These are phyloP conservation scores for Typhlichthys eigenmanni DNA, from an alignment of 2,797 vertebrate species.

Conservation along the genomic window DNA sequence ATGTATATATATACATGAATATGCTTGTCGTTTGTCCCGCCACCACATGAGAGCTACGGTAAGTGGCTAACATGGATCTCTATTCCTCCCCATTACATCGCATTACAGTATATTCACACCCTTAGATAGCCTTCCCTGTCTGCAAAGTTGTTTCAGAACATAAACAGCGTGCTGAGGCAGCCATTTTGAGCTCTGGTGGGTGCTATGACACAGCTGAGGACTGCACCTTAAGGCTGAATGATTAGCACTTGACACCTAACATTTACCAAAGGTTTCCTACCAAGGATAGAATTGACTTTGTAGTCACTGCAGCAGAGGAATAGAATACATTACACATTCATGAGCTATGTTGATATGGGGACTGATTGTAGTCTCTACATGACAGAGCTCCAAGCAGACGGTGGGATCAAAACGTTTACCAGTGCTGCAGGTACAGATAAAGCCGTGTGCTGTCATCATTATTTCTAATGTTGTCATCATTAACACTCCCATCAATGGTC, in stretches of 20 bases:
- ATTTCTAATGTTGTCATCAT: not conserved
- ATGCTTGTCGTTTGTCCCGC: too few relatives aligned
- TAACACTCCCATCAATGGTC: not conserved
- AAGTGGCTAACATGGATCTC: too few relatives aligned
- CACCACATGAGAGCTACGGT: too few relatives aligned
- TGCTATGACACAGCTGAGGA: too few relatives aligned
- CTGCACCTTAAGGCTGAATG: too few relatives aligned
- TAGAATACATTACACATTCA: slow-evolving; percentile 29
- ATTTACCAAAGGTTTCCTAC: not conserved
- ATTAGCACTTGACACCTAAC: not conserved
- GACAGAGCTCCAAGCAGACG: slow-evolving; percentile 16
- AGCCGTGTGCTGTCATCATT: not conserved
- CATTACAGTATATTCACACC: too few relatives aligned
- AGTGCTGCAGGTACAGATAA: not conserved
- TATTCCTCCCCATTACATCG: too few relatives aligned
- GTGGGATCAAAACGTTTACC: not conserved
- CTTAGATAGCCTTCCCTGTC: too few relatives aligned
- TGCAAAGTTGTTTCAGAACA: too few relatives aligned
- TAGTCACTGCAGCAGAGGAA: slow-evolving; percentile 6
- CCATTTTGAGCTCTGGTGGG: too few relatives aligned
- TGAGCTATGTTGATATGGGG: slow-evolving; percentile 6
- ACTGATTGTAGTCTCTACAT: slow-evolving; percentile 20
- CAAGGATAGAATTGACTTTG: slow-evolving; percentile 8
- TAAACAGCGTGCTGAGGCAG: too few relatives aligned
- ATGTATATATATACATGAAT: too few relatives aligned